Base-by-base conservation (phyloP, 1,140 invertebrate genomes). In the Caenorhabditis elegans region DNA sequence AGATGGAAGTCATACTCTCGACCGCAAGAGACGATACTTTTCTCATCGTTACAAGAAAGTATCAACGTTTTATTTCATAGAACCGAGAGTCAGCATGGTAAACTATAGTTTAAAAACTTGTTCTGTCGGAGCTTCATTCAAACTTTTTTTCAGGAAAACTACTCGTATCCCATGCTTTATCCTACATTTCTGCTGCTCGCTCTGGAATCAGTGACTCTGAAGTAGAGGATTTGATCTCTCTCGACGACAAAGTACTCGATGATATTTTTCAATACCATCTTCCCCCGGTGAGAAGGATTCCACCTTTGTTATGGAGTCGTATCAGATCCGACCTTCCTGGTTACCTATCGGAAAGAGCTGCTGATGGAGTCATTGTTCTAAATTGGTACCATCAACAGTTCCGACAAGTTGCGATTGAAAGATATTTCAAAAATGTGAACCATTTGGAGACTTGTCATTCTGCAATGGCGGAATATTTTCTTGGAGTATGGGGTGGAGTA, bases 191-290 rank as follows among this genome's bases (percentile, higher is more conserved):
- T 11, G 95, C 95, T 24, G 94, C 95, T 0, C 94, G 95, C 88
- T 96, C 94, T 80, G 96, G 96, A 1, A 91, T 97, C 0, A 96
- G 95, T 0, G 96, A 97, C 90, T 95, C 95, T 0, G 96, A 98
- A 89, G 90, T 97, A 0, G 96, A 97, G 90, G 96, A 98, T 91
- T 83, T 87, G 53, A 96, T 98, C 83, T 97, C 95, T 0, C 88
- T 98, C 60, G 96, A 97, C 86, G 95, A 98, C 90, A 95, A 94
- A 89, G 94, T 91, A 24, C 90, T 99, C 51, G 97, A 98, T 88
- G 97, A 99, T 87, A 96, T 99, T 0, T 99, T 98, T 88, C 97
- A 99, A 89, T 98, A 98, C 89, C 96, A 98, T 92, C 92, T 98
- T 88, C 96, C 96, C 1, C 96, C 96, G 0, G 95, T 97, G 0